Evolutionary conservation across 2,113 vertebrate genomes (phyloP), one percentile per base, ranked within the genome.

Genomic region (Microtus montanus): DNA sequence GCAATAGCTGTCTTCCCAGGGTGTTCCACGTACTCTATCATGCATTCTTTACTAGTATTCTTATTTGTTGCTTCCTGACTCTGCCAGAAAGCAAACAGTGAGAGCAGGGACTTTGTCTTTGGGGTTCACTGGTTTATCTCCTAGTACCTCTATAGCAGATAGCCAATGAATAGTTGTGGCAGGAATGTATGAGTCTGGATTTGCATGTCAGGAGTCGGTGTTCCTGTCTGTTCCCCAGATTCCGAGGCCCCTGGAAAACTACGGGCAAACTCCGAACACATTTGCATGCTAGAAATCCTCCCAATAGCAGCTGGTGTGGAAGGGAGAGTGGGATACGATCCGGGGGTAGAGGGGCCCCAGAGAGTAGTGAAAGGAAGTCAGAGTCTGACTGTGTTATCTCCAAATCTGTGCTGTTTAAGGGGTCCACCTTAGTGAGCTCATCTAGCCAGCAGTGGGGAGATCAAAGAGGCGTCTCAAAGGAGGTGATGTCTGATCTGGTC

Each of bases 241-340:
- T 88, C 30, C 75, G 70, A 87, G 70, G n/a, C 33, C 64, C 74
- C 12, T 24, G 54, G 64, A 94, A 90, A 75, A 74, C 91, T 49
- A 47, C 75, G 52, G 75, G n/a, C 63, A 66, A 90, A 92, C 54
- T 77, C 47, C 38, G 47, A 68, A 68, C 61, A 54, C 38, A 90
- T 92, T 92, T 96, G 88, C 80, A 64, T 64, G 41, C 61, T 88
- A 86, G 92, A 75, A 73, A 83, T 82, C 78, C 52, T 95, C 64
- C 47, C 35, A 84, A 19, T 91, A 80, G 54, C 41, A 80, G 54
- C 12, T 86, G 85, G 73, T 74, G 78, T 63, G 78, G 52, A 77
- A 49, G 80, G 15, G 87, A 41, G 3, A 20, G 49, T 83, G 30
- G 19, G 68, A 74, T 73, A 33, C 88, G 82, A 33, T 82, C 61